Evolutionary conservation across 2,888 invertebrate species (phyloP).

Genomic region (Polydrusus tereticollis): DNA sequence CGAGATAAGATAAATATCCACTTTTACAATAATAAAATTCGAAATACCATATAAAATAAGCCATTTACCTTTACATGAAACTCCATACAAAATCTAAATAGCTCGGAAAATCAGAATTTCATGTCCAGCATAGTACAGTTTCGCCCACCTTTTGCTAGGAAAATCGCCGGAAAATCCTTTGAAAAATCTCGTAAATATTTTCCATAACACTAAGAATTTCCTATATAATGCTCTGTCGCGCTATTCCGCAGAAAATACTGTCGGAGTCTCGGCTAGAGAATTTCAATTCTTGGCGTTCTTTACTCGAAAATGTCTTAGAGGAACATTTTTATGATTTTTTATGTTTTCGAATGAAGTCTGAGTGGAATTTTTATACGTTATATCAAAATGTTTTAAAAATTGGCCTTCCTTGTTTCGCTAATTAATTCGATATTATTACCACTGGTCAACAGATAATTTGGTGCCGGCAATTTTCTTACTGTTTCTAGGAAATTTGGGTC

Average conservation of each 20-base stretch:
- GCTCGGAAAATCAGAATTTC: slow-evolving; percentile 25
- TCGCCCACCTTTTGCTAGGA: slow-evolving; percentile 26
- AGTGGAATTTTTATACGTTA: slow-evolving; percentile 27
- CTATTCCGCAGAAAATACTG: slow-evolving; percentile 46
- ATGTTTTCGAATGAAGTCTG: slow-evolving; percentile 23
- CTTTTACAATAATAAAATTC: too few species aligned
- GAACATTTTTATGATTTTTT: slow-evolving; percentile 46
- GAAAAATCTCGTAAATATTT: slow-evolving; percentile 47
- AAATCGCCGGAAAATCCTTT: slow-evolving; percentile 32
- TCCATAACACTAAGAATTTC: slow-evolving; percentile 50
- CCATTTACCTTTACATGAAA: neutral
- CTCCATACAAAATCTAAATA: slow-evolving; percentile 28
- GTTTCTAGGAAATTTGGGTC: too few species aligned
- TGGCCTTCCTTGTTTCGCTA: too few species aligned
- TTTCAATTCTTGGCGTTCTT: slow-evolving; percentile 47
- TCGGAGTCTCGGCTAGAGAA: slow-evolving; percentile 43
- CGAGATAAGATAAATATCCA: too few species aligned
- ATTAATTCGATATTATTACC: too few species aligned
- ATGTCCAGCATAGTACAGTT: slow-evolving; percentile 18
- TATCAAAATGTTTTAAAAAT: too few species aligned
- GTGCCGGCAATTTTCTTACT: too few species aligned
- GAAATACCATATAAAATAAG: too few species aligned
- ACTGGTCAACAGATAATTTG: too few species aligned
- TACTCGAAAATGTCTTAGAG: slow-evolving; percentile 35
- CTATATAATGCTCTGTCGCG: slow-evolving; percentile 47